Conservation (phyloP, 2,797 vertebrate genomes). For the Tiaroga cobitis region DNA sequence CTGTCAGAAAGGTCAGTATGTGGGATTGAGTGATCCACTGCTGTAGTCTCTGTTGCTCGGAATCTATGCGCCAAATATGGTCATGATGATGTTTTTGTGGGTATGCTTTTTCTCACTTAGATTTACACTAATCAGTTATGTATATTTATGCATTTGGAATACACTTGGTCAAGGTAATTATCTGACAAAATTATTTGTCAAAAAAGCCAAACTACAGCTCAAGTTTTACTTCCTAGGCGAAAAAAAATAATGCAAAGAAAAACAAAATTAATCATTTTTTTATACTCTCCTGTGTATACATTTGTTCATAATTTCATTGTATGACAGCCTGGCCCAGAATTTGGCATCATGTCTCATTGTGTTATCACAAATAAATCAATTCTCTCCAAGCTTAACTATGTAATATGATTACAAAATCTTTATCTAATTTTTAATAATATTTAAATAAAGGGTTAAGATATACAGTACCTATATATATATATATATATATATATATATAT, state of each 20-base stretch:
- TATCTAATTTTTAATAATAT: too few relatives aligned
- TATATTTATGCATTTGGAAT: background rate
- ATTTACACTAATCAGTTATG: background rate
- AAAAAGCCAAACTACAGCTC: background rate
- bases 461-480: too few relatives aligned
- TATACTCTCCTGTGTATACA: background rate
- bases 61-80: background rate
- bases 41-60: background rate
- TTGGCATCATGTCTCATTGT: too few relatives aligned
- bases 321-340: too few relatives aligned
- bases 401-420: too few relatives aligned
- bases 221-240: background rate
- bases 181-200: background rate
- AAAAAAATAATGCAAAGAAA: background rate
- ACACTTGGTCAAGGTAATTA: background rate
- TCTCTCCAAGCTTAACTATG: too few relatives aligned
- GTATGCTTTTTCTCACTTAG: background rate
- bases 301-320: background rate
- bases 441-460: too few relatives aligned
- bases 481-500: too few relatives aligned
- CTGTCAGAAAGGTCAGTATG: constrained; percentile 2
- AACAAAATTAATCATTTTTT: background rate
- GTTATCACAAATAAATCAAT: too few relatives aligned
- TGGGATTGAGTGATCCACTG: background rate
- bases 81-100: background rate